These are phyloP conservation scores for Rostratula benghalensis DNA, from an alignment of 2,113 vertebrate species.

Conservation along the genomic window DNA sequence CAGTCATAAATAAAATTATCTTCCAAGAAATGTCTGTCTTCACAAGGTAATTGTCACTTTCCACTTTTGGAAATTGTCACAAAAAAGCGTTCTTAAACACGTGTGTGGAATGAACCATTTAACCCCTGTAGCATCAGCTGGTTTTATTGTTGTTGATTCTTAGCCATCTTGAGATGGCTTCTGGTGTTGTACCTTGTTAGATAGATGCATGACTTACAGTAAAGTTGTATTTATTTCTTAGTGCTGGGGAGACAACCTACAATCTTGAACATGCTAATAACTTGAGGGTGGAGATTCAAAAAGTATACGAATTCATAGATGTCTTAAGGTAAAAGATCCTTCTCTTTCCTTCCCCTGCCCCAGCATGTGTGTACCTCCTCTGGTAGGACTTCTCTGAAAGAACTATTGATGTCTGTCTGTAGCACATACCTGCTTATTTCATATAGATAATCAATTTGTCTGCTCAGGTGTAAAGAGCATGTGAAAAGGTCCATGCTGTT, in stretches of 20 bases:
- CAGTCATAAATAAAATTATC: not conserved
- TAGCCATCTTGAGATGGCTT: not conserved
- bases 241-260: conserved; percentile 92
- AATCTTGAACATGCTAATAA: conserved; percentile 86
- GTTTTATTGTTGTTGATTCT: not conserved
- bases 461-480: not conserved
- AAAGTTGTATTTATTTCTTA: conserved; percentile 57
- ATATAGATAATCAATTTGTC: not conserved
- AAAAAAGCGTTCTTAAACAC: not conserved
- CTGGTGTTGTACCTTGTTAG: not conserved
- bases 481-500: not conserved
- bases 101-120: too few species aligned
- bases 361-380: not conserved
- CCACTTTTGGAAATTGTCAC: not conserved
- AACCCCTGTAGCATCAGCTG: not conserved
- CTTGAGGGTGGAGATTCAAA: conserved; percentile 92
- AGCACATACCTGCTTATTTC: not conserved
- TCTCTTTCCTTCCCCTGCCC: not conserved
- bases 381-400: not conserved
- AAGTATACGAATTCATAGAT: conserved; percentile 94
- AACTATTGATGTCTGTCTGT: not conserved
- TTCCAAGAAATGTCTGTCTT: not conserved
- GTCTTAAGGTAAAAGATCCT: conserved; percentile 84
- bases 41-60: not conserved
- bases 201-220: not conserved